Evolutionary conservation across 2,113 vertebrate genomes (phyloP).

Genomic region (Lates calcarifer): DNA sequence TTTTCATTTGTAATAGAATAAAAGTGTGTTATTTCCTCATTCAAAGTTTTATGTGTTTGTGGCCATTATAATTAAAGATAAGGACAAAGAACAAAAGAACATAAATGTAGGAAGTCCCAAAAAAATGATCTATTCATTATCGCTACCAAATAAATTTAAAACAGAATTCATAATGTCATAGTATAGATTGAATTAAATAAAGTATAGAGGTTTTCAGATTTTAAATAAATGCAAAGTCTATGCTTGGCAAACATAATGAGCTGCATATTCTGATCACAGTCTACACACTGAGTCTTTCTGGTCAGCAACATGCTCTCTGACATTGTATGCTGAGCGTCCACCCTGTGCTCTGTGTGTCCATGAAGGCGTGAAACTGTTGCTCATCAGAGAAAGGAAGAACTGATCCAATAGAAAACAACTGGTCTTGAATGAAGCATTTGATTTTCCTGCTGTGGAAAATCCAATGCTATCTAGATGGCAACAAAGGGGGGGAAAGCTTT

Average conservation of each 20-base stretch:
- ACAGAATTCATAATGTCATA: background rate
- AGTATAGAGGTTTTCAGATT: background rate
- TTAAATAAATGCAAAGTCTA: background rate
- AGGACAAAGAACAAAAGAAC: background rate
- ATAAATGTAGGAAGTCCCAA: background rate
- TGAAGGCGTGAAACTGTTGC: slow-evolving; percentile 53
- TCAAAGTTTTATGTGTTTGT: background rate
- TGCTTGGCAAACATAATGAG: background rate
- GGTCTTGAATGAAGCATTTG: slow-evolving; percentile 79
- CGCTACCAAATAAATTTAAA: background rate
- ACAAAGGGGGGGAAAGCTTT: slow-evolving; percentile 56
- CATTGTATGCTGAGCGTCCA: slow-evolving; percentile 27
- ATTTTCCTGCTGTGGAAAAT: slow-evolving; percentile 84
- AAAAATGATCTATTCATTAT: background rate
- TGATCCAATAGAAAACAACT: slow-evolving; percentile 75
- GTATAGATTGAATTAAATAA: background rate
- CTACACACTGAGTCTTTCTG: background rate
- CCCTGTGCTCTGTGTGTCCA: slow-evolving; percentile 40
- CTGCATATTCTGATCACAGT: background rate
- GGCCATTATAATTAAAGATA: background rate
- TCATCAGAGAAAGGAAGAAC: slow-evolving; percentile 66
- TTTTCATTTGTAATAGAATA: background rate
- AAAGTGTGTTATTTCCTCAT: background rate
- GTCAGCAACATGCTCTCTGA: slow-evolving; percentile 15
- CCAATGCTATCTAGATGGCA: slow-evolving; percentile 75